Conservation (phyloP, 2,888 invertebrate genomes). For the Dasypolia templi region DNA sequence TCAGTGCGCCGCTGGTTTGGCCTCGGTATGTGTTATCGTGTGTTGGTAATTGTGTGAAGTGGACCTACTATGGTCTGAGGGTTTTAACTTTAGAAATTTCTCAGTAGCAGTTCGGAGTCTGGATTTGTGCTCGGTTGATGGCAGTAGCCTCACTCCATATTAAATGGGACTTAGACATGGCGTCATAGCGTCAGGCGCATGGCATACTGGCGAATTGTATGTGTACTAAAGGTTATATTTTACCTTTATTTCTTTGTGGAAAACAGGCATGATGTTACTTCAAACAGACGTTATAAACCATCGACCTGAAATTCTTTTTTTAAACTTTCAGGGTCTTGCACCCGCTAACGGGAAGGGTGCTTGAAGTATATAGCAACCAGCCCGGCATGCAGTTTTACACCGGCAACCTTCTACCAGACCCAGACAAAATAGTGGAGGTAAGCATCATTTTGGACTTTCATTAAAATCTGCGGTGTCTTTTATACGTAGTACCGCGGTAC, state of each 20-base stretch:
- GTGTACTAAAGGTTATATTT: not conserved
- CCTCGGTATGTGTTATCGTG: too few species aligned
- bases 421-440: slow-evolving; percentile 83
- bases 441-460: slow-evolving; percentile 3
- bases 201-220: not conserved
- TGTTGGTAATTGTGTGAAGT: too few species aligned
- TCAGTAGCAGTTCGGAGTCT: too few species aligned
- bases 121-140: not conserved
- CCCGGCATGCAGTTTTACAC: slow-evolving; percentile 98
- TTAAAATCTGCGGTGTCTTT: not conserved
- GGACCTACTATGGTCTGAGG: too few species aligned
- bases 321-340: slow-evolving; percentile 90
- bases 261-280: not conserved
- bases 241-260: not conserved
- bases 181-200: too few species aligned
- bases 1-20: too few species aligned
- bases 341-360: slow-evolving; percentile 92
- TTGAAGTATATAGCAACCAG: slow-evolving; percentile 96
- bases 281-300: not conserved
- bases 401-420: slow-evolving; percentile 93
- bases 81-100: not conserved
- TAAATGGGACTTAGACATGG: not conserved
- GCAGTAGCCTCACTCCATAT: not conserved
- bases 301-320: not conserved
- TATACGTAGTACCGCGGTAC: not conserved